A percentile compares a stretch with the other conserved stretches of the same genome.
These are phyloP conservation scores for Apodemia hepburni DNA, from an alignment of 2,888 invertebrate genomes.

Conservation along the genomic window DNA sequence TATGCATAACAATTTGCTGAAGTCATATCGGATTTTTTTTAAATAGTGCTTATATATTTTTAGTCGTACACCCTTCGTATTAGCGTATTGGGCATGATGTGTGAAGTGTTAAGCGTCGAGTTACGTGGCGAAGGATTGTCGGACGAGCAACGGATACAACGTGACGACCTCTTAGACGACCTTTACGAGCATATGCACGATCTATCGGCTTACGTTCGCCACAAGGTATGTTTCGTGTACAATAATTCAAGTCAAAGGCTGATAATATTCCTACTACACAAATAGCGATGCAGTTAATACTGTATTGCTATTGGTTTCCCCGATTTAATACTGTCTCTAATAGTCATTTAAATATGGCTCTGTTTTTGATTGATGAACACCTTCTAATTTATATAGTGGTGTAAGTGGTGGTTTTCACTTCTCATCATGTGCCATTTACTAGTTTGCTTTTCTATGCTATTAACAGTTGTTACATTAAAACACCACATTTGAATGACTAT, in stretches of 20 bases:
- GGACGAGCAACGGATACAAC: slow-evolving; percentile 82
- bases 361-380: too few relatives aligned
- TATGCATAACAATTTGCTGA: background rate
- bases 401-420: too few relatives aligned
- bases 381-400: too few relatives aligned
- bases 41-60: background rate
- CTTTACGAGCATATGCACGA: slow-evolving; percentile 92
- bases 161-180: slow-evolving; percentile 90
- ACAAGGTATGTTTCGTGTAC: slow-evolving; percentile 78
- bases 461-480: too few relatives aligned
- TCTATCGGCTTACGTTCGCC: slow-evolving; percentile 90
- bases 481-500: too few relatives aligned
- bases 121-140: slow-evolving; percentile 86
- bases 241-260: too few relatives aligned
- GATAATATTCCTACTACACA: background rate
- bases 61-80: slow-evolving; percentile 87
- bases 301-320: too few relatives aligned
- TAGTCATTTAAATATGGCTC: too few relatives aligned
- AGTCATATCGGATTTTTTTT: background rate
- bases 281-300: too few relatives aligned
- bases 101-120: slow-evolving; percentile 86
- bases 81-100: slow-evolving; percentile 91
- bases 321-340: too few relatives aligned
- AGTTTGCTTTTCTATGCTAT: too few relatives aligned
- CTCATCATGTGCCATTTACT: too few relatives aligned